Evolutionary conservation across 2,888 invertebrate species (phyloP).

Genomic region (Apodemia mormo): DNA sequence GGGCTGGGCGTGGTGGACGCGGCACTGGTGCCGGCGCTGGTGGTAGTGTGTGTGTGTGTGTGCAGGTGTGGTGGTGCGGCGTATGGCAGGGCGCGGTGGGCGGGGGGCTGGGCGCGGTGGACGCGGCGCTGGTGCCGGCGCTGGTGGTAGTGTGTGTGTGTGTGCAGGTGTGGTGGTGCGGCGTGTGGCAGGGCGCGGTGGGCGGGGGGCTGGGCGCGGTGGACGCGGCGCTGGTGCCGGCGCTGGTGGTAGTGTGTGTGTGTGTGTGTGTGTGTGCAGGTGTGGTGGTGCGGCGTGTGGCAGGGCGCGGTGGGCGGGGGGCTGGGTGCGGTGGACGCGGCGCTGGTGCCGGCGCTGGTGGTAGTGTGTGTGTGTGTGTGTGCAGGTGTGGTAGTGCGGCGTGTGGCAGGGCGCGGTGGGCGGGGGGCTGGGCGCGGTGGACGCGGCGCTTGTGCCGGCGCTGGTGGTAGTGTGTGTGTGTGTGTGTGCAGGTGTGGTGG

Average conservation of each 20-base stretch:
- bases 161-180: slow-evolving; percentile 50
- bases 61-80: slow-evolving; percentile 51
- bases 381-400: slow-evolving; percentile 51
- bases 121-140: slow-evolving; percentile 71
- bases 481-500: slow-evolving; percentile 44
- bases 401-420: slow-evolving; percentile 68
- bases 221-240: slow-evolving; percentile 71
- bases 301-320: slow-evolving; percentile 67
- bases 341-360: slow-evolving; percentile 70
- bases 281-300: slow-evolving; percentile 53
- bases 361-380: slow-evolving; percentile 20
- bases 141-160: slow-evolving; percentile 48
- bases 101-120: slow-evolving; percentile 60
- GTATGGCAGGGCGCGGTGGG: slow-evolving; percentile 68
- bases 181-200: slow-evolving; percentile 64
- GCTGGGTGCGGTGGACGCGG: slow-evolving; percentile 65
- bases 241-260: too few relatives aligned
- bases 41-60: slow-evolving; percentile 40
- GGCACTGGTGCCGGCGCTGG: slow-evolving; percentile 70
- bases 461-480: slow-evolving; percentile 51
- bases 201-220: slow-evolving; percentile 63
- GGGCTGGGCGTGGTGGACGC: slow-evolving; percentile 66
- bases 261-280: slow-evolving; percentile 39
- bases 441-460: slow-evolving; percentile 71
- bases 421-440: slow-evolving; percentile 60